A percentile compares a stretch with the other conserved stretches of the same genome.
Evolutionary conservation across 2,113 vertebrate species (phyloP).

Genomic region (Megaceryle maxima): DNA sequence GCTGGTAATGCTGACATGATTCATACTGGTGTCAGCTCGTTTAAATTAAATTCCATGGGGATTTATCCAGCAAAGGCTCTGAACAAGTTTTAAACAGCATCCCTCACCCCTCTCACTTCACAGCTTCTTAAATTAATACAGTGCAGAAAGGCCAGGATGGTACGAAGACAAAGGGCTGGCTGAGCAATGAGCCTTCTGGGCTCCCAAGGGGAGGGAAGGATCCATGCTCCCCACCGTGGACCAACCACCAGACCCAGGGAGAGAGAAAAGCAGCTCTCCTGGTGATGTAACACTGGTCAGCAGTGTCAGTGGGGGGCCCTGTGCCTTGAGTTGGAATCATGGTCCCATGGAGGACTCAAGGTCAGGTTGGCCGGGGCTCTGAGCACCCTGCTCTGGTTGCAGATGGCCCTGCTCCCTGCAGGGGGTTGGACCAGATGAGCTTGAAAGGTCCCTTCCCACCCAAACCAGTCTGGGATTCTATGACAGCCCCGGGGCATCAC

Average conservation of each 20-base stretch:
- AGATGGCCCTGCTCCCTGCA: neutral
- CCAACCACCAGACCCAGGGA: neutral
- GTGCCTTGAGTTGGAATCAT: rapidly evolving
- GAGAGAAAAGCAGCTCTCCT: neutral
- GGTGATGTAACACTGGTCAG: neutral
- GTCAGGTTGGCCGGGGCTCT: neutral
- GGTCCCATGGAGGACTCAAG: neutral
- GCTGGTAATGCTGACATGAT: neutral
- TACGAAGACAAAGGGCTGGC: neutral
- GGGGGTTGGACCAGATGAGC: neutral
- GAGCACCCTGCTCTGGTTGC: neutral
- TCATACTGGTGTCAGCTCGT: slow-evolving; percentile 15
- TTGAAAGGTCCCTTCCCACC: neutral
- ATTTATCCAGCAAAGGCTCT: slow-evolving; percentile 32
- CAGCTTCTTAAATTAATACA: slow-evolving; percentile 32
- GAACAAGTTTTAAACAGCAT: slow-evolving; percentile 21
- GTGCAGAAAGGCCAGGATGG: neutral
- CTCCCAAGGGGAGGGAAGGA: neutral
- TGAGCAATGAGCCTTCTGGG: neutral
- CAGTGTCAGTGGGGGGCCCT: rapidly evolving
- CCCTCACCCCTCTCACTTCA: neutral
- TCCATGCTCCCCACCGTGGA: neutral
- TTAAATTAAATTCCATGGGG: slow-evolving; percentile 45
- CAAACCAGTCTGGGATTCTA: neutral
- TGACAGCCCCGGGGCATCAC: neutral